Conservation (phyloP, 2,888 invertebrate genomes). For the Drosophila siamana region DNA sequence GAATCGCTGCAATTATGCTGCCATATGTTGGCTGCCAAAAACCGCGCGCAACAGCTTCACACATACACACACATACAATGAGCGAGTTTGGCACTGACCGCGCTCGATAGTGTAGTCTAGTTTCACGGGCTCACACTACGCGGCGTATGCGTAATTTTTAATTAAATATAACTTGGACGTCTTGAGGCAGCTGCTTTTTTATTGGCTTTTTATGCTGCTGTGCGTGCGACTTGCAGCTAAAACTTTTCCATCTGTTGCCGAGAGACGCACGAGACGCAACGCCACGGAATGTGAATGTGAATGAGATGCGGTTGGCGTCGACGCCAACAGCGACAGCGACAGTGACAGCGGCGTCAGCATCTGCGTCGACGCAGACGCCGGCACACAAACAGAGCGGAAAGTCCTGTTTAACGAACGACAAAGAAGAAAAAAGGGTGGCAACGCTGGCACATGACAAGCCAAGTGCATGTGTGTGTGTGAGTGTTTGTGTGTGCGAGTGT, state of each 20-base stretch:
- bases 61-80: constrained; percentile 16
- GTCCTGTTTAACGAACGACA: constrained; percentile 40
- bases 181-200: neutral
- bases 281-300: constrained; percentile 62
- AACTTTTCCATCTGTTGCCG: constrained; percentile 79
- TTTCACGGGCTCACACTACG: constrained; percentile 43
- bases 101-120: constrained; percentile 46
- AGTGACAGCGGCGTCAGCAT: constrained; percentile 6
- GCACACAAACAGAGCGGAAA: constrained; percentile 52
- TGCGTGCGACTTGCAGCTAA: constrained; percentile 60
- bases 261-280: constrained; percentile 25
- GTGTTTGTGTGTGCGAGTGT: constrained; percentile 29
- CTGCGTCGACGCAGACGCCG: constrained; percentile 22
- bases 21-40: constrained; percentile 65
- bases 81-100: neutral
- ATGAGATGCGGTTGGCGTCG: constrained; percentile 31
- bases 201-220: constrained; percentile 14
- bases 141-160: constrained; percentile 47
- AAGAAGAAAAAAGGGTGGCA: constrained; percentile 38
- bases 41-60: constrained; percentile 53
- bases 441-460: constrained; percentile 34
- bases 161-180: constrained; percentile 19
- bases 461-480: constrained; percentile 16
- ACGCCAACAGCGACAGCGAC: constrained; percentile 41
- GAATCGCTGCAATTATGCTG: constrained; percentile 64